Conservation (phyloP, 2,797 vertebrate genomes). For the Sebastes vulpes region DNA sequence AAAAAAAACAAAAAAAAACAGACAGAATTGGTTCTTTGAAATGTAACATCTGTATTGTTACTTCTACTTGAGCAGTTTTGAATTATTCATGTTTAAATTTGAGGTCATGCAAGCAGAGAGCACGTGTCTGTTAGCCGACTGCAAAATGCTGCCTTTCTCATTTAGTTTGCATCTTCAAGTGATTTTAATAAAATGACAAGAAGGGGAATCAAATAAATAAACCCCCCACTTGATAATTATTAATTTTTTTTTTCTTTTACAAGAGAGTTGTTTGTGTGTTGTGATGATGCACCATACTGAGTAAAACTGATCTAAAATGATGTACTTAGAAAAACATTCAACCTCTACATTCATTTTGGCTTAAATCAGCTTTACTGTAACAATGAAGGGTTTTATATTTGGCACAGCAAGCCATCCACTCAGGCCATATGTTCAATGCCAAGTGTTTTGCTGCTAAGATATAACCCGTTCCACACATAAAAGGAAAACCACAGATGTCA, state of each 20-base stretch:
- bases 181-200: background rate
- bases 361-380: background rate
- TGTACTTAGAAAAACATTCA: background rate
- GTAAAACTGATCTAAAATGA: background rate
- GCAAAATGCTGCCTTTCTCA: background rate
- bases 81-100: slow-evolving; percentile 55
- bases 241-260: background rate
- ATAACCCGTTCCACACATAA: background rate
- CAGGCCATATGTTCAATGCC: background rate
- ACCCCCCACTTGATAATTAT: background rate
- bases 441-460: background rate
- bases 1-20: background rate
- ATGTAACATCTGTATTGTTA: slow-evolving; percentile 32
- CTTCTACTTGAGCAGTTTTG: slow-evolving; percentile 25
- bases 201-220: background rate
- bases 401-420: background rate
- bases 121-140: slow-evolving; percentile 7
- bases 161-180: background rate
- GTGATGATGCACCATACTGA: background rate
- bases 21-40: slow-evolving; percentile 20
- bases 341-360: background rate
- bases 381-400: background rate
- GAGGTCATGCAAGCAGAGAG: slow-evolving; percentile 21
- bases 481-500: slow-evolving; percentile 21
- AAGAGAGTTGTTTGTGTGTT: background rate